phyloP scores from a whole-genome alignment of 2,113 vertebrate species.

The Nothobranchius furzeri region DNA sequence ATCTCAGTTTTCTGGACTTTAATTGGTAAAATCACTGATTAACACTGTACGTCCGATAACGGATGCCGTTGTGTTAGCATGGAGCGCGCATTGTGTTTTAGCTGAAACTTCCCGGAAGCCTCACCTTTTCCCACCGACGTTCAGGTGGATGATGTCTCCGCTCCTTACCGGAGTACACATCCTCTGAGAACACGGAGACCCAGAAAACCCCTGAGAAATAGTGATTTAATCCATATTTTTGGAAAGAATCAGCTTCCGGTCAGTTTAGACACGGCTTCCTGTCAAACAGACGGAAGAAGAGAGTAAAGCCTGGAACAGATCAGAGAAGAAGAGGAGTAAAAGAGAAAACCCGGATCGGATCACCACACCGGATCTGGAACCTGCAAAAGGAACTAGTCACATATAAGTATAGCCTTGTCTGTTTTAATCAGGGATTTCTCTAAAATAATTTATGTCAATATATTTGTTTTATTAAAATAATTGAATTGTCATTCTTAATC shows the following conservation, averaged over 20 bases:
- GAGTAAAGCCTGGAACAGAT: conserved; percentile 13
- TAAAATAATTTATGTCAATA: too few relatives aligned
- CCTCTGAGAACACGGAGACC: neutral
- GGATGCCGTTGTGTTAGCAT: rapidly evolving
- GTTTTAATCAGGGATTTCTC: too few relatives aligned
- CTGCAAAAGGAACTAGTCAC: too few relatives aligned
- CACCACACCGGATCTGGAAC: neutral
- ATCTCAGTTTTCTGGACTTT: neutral
- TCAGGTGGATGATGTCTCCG: conserved; percentile 83
- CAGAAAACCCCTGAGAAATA: neutral
- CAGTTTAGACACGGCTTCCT: conserved; percentile 38
- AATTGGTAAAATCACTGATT: neutral
- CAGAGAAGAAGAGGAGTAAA: rapidly evolving
- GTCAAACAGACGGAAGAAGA: neutral
- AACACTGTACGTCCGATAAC: conserved; percentile 14
- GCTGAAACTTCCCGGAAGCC: conserved; percentile 7
- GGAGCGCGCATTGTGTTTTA: neutral
- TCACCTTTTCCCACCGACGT: conserved; percentile 84
- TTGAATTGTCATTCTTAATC: too few relatives aligned
- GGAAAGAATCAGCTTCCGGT: conserved; percentile 4
- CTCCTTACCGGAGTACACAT: conserved; percentile 60
- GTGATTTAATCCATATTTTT: conserved; percentile 43
- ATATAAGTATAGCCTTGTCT: too few relatives aligned
- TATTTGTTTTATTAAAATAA: too few relatives aligned
- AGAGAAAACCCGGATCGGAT: neutral